Base-by-base conservation (phyloP, 2,797 vertebrate species). In the Pseudocheirus occidentalis region DNA sequence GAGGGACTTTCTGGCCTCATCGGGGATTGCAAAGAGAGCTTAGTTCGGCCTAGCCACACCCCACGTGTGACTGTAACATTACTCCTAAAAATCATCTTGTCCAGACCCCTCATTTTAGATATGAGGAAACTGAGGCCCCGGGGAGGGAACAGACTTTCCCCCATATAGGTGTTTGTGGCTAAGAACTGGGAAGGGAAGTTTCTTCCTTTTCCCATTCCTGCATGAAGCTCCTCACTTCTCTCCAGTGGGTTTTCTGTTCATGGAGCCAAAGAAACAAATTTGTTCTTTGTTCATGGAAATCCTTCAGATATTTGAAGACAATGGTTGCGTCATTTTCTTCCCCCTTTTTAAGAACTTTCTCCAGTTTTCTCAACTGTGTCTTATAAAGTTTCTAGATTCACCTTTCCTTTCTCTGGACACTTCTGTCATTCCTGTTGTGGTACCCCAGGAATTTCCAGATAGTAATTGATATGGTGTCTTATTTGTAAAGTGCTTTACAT, bases 361-460 rank as follows among this genome's bases (percentile, higher is more conserved):
- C 93, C n/a, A 90, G 10, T 90, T 50, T 81, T 90, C 97, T 97
- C 46, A 54, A 24, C 56, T 90, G 95, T 94, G 92, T 96, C 81
- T 95, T 3, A 73, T 2, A 91, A 46, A 40, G n/a, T 96, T 96
- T 96, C 31, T 29, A 94, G 73, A 93, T 91, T 87, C 53, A 31
- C 11, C 92, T 94, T 90, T 14, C 9, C 46, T 73, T 93, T 9
- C 81, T 87, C 0, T 93, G 52, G 54, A 53, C 53, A n/a, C 7
- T 92, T 95, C 13, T 27, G 7, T 24, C 66, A 24, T 87, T 40
- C 73, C 40, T 46, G 0, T 50, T 73, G 62, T 40, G 16, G 62
- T n/a, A 14, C 34, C 62, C 62, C 34, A n/a, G 62, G 10, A 34
- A 62, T 34, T 62, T 62, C 34, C 14, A 27, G 29, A 66, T 73